Evolutionary conservation across 2,888 invertebrate genomes (phyloP), one percentile per base, ranked within the genome.

Genomic region (Diogma glabrata): DNA sequence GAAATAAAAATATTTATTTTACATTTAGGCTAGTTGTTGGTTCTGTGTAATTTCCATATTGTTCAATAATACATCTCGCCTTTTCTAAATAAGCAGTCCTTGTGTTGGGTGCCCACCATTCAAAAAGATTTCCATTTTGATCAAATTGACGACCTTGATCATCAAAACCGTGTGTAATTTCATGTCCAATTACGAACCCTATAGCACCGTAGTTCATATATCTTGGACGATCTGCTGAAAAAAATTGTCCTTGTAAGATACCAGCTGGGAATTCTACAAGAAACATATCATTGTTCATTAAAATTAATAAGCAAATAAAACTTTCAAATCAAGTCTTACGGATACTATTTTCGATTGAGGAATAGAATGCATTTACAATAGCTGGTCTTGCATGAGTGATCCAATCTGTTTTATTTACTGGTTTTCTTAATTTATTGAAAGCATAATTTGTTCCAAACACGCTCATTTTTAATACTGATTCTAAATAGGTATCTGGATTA

Each of bases 151-250:
- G 81, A 49, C 95, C 92, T 75, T 86, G 84, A 63, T 88, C 87
- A 63, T 89, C 89, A 61, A 90, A 91, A 9, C 89, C 89, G 63
- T 92, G 92, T 0, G 90, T 91, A 49, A 93, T 90, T 73, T 92
- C 92, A 64, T 92, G 92, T 0, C 91, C 91, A 61, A 92, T 91
- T 3, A 92, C 87, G 61, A 87, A 89, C 3, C 92, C 92, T 56
- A 93, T 91, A 3, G 88, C 87, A 17, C 90, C 91, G 60, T 87
- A 92, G 67, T 92, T 92, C 86, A 92, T 86, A 67, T 91, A 94
- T 57, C 82, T 82, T 1, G 93, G 93, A 19, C 93, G 81, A 46
- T 87, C 82, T 50, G 87, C 86, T 51, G 82, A 84, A 73, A 92
- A 94, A 78, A 93, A 93, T 2, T 85, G 82, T 2, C 91, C 92